Evolutionary conservation across 2,113 vertebrate species (phyloP), one percentile per base, ranked within the genome.

Genomic region (Spea bombifrons): DNA sequence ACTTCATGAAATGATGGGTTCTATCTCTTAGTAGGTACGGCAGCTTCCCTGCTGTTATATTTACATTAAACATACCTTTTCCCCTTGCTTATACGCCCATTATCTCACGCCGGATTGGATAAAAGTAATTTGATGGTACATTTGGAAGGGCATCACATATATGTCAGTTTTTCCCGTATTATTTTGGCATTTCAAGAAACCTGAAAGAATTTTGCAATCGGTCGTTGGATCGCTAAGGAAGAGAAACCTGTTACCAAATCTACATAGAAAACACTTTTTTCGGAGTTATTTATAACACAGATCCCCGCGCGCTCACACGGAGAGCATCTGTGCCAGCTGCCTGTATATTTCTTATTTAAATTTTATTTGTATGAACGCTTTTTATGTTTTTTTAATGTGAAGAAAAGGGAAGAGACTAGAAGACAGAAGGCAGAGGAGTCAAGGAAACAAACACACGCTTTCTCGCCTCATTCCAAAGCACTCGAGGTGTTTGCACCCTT

Each of bases 311-410:
- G 68, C 53, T 78, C 30, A 43, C 50, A 49, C 68, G 5, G 12
- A 52, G 59, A 78, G 76, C 68, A 78, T 17, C 76, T 72, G 68
- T 50, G 59, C 57, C 76, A 78, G 76, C 68, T 78, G 76, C 15
- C 76, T 78, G 76, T 65, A 71, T 75, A 66, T 78, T 66, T 66
- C 74, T 66, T 50, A 64, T 44, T 2, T 75, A 53, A 66, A 65
- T 49, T 78, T 64, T 71, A 78, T 65, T 65, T 72, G 74, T 50
- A 30, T 71, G 65, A 65, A 65, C 64, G 15, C 8, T 73, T 78
- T 78, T 77, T 65, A 45, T 66, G 59, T 44, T 55, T 78, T 78
- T 63, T 61, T 71, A 7, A 61, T 53, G 47, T 64, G 50, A n/a
- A 43, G 12, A 16, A 5, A 64, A 7, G 57, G 68, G 9, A 17